Evolutionary conservation across 2,888 invertebrate species (phyloP).

Genomic region (Sthenelais limicola): DNA sequence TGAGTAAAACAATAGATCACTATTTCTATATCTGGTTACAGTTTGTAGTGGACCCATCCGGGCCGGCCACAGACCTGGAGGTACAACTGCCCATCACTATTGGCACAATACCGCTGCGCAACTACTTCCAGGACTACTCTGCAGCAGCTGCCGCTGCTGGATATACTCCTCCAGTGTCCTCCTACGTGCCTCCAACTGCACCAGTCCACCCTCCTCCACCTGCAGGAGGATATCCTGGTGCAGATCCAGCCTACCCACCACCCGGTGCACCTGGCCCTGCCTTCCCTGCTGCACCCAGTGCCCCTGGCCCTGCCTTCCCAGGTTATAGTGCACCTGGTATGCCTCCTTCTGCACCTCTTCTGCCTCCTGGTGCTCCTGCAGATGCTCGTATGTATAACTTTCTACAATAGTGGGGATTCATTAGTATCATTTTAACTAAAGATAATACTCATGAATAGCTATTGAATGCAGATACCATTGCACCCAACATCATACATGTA

Average conservation of each 20-base stretch:
- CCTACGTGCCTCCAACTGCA: background rate
- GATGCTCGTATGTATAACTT: too few species aligned
- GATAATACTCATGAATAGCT: too few species aligned
- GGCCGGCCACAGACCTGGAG: slow-evolving; percentile 60
- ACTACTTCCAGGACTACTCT: slow-evolving; percentile 7
- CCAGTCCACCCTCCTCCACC: background rate
- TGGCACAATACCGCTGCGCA: slow-evolving; percentile 61
- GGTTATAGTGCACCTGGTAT: too few species aligned
- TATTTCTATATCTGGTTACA: too few species aligned
- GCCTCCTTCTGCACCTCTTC: too few species aligned
- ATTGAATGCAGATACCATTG: too few species aligned
- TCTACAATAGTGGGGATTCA: too few species aligned
- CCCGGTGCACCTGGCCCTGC: slow-evolving; percentile 27
- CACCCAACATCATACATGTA: too few species aligned
- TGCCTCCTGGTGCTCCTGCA: too few species aligned
- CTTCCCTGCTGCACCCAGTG: background rate
- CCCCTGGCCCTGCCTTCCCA: background rate
- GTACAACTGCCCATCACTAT: slow-evolving; percentile 61
- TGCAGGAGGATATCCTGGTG: background rate
- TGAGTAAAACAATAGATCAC: too few species aligned
- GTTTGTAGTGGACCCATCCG: slow-evolving; percentile 63
- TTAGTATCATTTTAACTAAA: too few species aligned
- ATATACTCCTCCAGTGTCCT: background rate
- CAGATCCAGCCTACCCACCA: background rate
- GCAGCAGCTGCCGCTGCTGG: slow-evolving; percentile 10